Base-by-base conservation (phyloP, 37 sponge, comb jelly and placozoan genomes). In the Ephydatia muelleri region DNA sequence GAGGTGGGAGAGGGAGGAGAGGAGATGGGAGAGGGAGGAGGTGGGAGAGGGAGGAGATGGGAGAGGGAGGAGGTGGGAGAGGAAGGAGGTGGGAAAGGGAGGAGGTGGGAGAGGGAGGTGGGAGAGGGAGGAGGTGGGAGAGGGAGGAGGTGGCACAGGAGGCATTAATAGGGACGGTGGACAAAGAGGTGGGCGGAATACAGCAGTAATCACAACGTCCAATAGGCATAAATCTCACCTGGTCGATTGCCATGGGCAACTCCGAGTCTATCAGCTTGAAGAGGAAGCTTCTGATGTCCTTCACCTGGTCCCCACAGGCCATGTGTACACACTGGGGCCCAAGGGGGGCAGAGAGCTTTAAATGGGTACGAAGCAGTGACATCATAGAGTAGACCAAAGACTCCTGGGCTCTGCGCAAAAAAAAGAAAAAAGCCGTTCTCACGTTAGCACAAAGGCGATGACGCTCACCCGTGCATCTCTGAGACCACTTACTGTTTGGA, bases 201-300 rank as follows among this genome's bases (percentile, higher is more conserved):
- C 26, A 21, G 14, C 77, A 76, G 11, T 38, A 36, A 16, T 12
- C 8, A 33, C 39, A 36, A 76, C 77, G 36, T 19, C 16, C 8
- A 27, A 11, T 67, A 9, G 38, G n/a, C 16, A 29, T 33, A 23
- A 28, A 0, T 36, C 82, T 9, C 26, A 91, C 95, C 72, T 81
- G 65, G 23, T 86, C 87, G 5, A 91, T 75, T 1, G 70, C 74
- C 0, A 82, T 75, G 21, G 90, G 88, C 0, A 87, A 77, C 11
- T 87, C 84, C 0, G 89, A 83, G 83, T 95, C 93, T 25, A 95
- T 88, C 36, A 95, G 82, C 64, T 89, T 79, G 79, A 95, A 85
- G 68, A 92, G 78, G 19, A 92, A 76, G 67, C 80, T 67, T 79
- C 95, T 85, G 40, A 95, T 77, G 22, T 85, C 90, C 35, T 82